Conservation (phyloP, 2,888 invertebrate species). For the Sphaeridia pumilis region DNA sequence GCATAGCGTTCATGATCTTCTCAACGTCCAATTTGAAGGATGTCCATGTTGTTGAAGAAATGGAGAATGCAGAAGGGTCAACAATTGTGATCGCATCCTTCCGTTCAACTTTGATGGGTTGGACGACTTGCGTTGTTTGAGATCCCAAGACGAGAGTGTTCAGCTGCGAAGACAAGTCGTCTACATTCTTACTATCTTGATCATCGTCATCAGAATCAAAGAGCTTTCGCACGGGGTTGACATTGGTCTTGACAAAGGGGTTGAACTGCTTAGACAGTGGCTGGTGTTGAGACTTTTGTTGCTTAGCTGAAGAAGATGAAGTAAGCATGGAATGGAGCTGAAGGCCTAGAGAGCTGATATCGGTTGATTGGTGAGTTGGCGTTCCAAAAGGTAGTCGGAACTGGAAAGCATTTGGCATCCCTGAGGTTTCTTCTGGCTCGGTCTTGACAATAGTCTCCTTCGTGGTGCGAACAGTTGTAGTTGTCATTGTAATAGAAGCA, state of each 20-base stretch:
- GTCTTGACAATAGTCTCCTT: too few species aligned
- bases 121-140: not conserved
- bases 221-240: conserved; percentile 10
- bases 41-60: conserved; percentile 15
- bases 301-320: not conserved
- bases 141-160: not conserved
- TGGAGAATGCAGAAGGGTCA: conserved; percentile 2
- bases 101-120: not conserved
- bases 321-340: too few species aligned
- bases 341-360: too few species aligned
- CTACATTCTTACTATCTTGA: too few species aligned
- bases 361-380: not conserved
- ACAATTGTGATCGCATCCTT: not conserved
- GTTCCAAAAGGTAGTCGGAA: not conserved
- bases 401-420: not conserved
- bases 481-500: not conserved
- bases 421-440: not conserved
- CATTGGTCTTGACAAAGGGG: too few species aligned
- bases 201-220: conserved; percentile 13
- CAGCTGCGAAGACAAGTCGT: not conserved
- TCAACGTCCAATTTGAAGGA: conserved; percentile 18
- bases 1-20: conserved; percentile 8
- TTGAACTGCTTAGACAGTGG: too few species aligned
- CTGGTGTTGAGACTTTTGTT: too few species aligned
- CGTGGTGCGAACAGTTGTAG: too few species aligned